These are phyloP conservation scores for Atractosteus spatula DNA, from an alignment of 2,113 vertebrate species.

Conservation along the genomic window DNA sequence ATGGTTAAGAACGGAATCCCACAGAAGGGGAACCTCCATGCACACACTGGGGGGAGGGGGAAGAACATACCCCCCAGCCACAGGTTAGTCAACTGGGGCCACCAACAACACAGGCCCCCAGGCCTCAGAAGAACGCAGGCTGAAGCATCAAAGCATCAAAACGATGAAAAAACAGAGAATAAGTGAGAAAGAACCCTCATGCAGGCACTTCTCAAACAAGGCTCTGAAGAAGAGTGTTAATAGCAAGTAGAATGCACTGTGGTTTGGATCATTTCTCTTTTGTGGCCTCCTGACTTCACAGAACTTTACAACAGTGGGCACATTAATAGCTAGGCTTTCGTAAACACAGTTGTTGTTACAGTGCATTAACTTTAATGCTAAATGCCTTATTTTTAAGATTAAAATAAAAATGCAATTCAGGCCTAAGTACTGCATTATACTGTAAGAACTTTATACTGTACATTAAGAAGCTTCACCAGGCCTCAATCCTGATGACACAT, in stretches of 20 bases:
- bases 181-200: background rate
- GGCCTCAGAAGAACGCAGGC: background rate
- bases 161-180: background rate
- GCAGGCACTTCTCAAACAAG: slow-evolving; percentile 28
- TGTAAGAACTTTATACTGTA: no score
- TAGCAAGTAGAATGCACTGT: background rate
- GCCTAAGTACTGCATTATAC: no score
- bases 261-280: slow-evolving; percentile 25
- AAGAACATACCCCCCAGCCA: background rate
- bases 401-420: no score
- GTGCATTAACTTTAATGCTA: no score
- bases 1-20: background rate
- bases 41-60: slow-evolving; percentile 18
- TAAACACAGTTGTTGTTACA: no score
- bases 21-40: slow-evolving; percentile 10
- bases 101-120: background rate
- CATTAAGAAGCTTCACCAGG: no score
- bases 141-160: background rate
- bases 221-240: slow-evolving; percentile 27
- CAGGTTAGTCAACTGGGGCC: slow-evolving; percentile 16
- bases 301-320: no score
- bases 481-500: no score
- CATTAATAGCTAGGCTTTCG: no score
- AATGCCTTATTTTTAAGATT: no score
- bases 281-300: background rate